Evolutionary conservation across 1,140 invertebrate genomes (phyloP).

Genomic region (Chrysopa pallens): DNA sequence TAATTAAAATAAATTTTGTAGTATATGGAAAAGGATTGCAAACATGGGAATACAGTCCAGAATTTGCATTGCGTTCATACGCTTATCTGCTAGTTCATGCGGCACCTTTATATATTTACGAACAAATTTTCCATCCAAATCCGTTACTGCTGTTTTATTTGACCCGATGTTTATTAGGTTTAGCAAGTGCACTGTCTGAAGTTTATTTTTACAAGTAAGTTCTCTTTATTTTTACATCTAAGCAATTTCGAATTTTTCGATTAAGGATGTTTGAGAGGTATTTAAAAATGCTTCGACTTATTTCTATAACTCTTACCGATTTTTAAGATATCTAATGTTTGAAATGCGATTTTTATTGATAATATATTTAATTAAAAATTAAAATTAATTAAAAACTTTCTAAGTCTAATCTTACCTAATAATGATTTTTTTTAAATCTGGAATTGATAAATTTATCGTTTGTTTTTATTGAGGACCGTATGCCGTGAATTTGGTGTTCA

Average conservation of each 20-base stretch:
- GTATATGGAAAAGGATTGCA: conserved; percentile 87
- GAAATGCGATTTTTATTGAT: no score
- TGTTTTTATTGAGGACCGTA: conserved; percentile 42
- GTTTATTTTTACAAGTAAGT: conserved; percentile 87
- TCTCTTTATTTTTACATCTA: no score
- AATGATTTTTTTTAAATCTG: no score
- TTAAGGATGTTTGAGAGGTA: no score
- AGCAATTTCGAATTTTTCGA: conserved; percentile 2
- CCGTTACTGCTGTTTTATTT: conserved; percentile 84
- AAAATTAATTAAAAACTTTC: no score
- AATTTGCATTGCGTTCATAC: conserved; percentile 87
- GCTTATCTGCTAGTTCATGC: conserved; percentile 76
- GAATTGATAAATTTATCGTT: conserved; percentile 3
- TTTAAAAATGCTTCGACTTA: neutral
- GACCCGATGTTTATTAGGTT: conserved; percentile 61
- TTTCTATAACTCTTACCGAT: neutral
- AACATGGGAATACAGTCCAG: conserved; percentile 98
- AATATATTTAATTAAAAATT: no score
- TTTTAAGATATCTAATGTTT: no score
- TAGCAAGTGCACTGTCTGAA: conserved; percentile 67
- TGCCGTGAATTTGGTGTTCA: conserved; percentile 79
- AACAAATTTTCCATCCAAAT: conserved; percentile 53
- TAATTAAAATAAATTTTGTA: conserved; percentile 25
- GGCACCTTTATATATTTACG: conserved; percentile 67
- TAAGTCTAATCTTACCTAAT: no score